phyloP scores from a whole-genome alignment of 2,888 invertebrate genomes.

The Omphaloscelis lunosa region DNA sequence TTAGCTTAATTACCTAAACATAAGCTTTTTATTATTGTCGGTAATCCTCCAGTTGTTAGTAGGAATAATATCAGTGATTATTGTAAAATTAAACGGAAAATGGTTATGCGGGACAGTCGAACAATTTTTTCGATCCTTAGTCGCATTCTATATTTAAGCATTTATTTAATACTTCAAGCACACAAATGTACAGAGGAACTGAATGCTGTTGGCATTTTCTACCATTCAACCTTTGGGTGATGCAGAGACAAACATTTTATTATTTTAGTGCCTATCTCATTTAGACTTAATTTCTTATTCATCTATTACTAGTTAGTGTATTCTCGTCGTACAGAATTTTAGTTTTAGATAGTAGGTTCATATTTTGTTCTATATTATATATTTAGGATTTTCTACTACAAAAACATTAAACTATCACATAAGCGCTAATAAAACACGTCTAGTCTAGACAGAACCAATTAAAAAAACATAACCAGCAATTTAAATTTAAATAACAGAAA shows the following conservation, averaged over 20 bases:
- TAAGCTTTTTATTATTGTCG: constrained; percentile 6
- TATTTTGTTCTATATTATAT: background rate
- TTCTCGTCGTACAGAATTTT: background rate
- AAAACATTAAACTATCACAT: constrained; percentile 10
- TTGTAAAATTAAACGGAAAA: constrained; percentile 1
- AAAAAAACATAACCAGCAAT: constrained; percentile 39
- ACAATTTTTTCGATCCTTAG: background rate
- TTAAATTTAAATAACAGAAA: constrained; percentile 25
- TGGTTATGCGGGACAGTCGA: background rate
- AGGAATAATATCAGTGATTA: background rate
- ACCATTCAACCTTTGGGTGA: background rate
- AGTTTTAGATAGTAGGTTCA: background rate
- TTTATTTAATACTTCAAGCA: background rate
- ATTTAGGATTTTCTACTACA: background rate
- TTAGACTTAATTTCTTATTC: background rate
- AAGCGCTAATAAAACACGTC: constrained; percentile 29
- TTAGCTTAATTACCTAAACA: constrained; percentile 31
- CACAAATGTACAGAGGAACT: background rate
- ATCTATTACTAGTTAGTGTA: constrained; percentile 3
- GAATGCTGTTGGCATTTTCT: background rate
- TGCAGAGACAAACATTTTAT: background rate
- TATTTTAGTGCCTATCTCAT: constrained; percentile 12
- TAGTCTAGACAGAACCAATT: constrained; percentile 51
- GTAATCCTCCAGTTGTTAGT: constrained; percentile 3
- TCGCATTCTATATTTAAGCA: background rate